Evolutionary conservation across 2,113 vertebrate genomes (phyloP).

Genomic region (Xiphophorus hellerii): DNA sequence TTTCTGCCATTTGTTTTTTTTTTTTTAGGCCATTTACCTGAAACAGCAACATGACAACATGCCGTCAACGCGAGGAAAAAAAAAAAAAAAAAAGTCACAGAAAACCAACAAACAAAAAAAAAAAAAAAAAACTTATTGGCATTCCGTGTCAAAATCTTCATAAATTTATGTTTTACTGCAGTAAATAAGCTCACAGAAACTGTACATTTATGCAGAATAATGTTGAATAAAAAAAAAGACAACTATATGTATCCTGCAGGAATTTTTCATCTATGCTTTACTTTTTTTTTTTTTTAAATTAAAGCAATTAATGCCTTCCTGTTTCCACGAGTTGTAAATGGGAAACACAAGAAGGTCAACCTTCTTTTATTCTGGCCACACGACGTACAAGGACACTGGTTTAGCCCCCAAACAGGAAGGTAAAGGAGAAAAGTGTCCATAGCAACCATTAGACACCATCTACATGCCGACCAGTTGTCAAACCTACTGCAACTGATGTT

Average conservation of each 20-base stretch:
- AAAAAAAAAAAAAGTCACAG: not conserved
- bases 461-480: too few species aligned
- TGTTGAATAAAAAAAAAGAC: not conserved
- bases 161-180: not conserved
- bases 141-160: not conserved
- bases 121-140: not conserved
- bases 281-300: too few species aligned
- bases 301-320: not conserved
- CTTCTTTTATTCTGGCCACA: not conserved
- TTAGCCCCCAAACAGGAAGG: not conserved
- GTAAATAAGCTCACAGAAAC: not conserved
- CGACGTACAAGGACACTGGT: too few species aligned
- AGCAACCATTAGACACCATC: too few species aligned
- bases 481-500: too few species aligned
- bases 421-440: not conserved
- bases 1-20: conserved; percentile 11
- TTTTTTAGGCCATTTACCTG: conserved; percentile 51
- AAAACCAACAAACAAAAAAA: not conserved
- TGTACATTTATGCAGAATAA: not conserved
- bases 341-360: not conserved
- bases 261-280: not conserved
- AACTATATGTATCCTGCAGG: not conserved
- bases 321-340: not conserved
- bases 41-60: conserved; percentile 41
- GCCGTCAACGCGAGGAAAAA: conserved; percentile 10